These are phyloP conservation scores for Arvicola amphibius DNA, from an alignment of 2,797 vertebrate genomes.

Conservation along the genomic window DNA sequence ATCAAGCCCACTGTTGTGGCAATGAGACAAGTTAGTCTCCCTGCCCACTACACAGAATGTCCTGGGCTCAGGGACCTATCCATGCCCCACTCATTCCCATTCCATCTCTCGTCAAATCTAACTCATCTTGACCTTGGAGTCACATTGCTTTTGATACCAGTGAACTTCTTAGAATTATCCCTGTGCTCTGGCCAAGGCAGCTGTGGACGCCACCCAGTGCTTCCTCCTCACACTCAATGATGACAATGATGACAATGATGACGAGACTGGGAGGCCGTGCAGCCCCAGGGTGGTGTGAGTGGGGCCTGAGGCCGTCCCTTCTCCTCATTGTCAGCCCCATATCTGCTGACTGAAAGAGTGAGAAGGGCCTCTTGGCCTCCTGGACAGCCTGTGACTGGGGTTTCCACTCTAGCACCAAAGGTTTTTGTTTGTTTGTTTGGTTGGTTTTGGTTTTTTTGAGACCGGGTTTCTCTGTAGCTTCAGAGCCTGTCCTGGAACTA, in stretches of 20 bases:
- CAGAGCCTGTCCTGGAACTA: too few relatives aligned
- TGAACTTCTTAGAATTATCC: neutral
- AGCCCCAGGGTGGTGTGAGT: too few relatives aligned
- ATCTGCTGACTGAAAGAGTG: neutral
- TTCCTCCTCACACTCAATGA: neutral
- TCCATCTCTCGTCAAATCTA: neutral
- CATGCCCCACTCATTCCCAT: neutral
- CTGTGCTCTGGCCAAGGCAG: neutral
- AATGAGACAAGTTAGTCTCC: neutral
- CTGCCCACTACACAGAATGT: neutral
- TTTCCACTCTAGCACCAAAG: neutral
- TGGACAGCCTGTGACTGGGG: neutral
- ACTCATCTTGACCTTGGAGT: neutral
- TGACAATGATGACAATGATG: neutral
- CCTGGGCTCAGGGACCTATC: neutral
- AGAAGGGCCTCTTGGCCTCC: neutral
- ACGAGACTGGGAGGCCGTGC: neutral
- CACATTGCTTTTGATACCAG: neutral
- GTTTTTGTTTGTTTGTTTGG: too few relatives aligned
- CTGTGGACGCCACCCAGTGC: accelerated
- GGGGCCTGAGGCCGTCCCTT: neutral
- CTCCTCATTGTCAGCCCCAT: too few relatives aligned
- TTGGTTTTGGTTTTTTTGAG: too few relatives aligned
- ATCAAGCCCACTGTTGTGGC: neutral
- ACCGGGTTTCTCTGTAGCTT: too few relatives aligned